Evolutionary conservation across 2,888 invertebrate species (phyloP), one percentile per base, ranked within the genome.

Genomic region (Drosophila demipolita): DNA sequence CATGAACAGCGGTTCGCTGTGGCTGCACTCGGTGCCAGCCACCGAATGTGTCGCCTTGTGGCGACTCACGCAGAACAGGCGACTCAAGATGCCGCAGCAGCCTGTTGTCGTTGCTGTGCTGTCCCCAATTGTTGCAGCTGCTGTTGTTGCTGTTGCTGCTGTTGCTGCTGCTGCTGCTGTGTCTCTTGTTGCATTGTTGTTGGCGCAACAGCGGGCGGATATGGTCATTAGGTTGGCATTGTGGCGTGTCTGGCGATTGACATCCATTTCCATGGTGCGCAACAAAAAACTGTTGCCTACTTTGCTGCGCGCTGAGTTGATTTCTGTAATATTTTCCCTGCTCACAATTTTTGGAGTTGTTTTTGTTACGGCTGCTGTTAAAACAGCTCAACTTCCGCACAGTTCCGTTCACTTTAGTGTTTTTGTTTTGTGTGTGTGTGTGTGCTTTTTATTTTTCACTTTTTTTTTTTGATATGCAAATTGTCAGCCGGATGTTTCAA

Each of bases 191-290:
- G 75, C 75, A 66, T 76, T 75, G 75, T 84, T 88, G 76, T 88
- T 90, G 65, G 86, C 83, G 68, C 88, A 90, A 71, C 90, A 85
- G 64, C 90, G 88, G 57, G 92, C 91, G 72, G 92, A 92, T 77
- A 92, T 91, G 90, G 91, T 91, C 86, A 92, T 91, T 83, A 90
- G 89, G 82, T 87, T 91, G 88, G 85, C 91, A 85, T 83, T 87
- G 82, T 83, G 89, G 78, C 83, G 89, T 86, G 76, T 82, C 75
- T 85, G 85, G 68, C 92, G 91, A 89, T 93, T 92, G 74, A 93
- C 93, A 89, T 93, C 93, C 91, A 92, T 92, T 91, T 92, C 93
- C 93, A 89, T 90, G 67, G 70, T 76, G 75, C 60, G 71, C 71
- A 71, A 60, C 64, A 66, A 75, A 73, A 76, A 84, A 75, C 66